Evolutionary conservation across 2,113 vertebrate genomes (phyloP).

Genomic region (Melozone crissalis): DNA sequence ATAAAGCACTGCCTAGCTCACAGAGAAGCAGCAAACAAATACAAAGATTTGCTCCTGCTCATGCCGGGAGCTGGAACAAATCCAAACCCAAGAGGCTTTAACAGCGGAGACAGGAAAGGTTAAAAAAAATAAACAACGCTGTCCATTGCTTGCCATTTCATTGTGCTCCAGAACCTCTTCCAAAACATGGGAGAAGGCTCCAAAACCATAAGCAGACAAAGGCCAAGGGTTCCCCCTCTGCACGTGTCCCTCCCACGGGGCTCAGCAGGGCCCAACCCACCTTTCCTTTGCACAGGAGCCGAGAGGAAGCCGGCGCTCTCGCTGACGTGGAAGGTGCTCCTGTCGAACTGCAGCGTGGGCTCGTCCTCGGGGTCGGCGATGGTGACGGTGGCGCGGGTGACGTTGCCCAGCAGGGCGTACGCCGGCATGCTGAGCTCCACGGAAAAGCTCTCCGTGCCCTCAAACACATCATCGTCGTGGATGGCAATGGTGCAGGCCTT

Average conservation of each 20-base stretch:
- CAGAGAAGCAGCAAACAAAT: neutral
- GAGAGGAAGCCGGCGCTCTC: conserved; percentile 85
- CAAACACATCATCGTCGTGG: conserved; percentile 88
- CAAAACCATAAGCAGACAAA: neutral
- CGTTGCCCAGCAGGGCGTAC: conserved; percentile 87
- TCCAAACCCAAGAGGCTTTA: neutral
- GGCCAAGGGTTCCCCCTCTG: neutral
- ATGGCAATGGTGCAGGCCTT: conserved; percentile 91
- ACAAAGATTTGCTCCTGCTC: neutral
- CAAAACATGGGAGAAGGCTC: neutral
- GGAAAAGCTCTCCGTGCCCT: conserved; percentile 83
- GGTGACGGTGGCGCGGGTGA: conserved; percentile 80
- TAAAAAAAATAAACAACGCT: neutral
- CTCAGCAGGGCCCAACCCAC: conserved; percentile 54
- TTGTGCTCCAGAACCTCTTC: neutral
- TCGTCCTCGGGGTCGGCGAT: conserved; percentile 91
- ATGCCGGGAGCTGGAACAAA: neutral
- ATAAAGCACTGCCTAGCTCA: neutral
- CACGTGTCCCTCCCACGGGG: fast-evolving
- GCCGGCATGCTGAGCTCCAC: conserved; percentile 96
- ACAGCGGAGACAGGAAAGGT: neutral
- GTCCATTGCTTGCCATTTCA: neutral
- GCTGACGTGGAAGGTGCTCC: conserved; percentile 85
- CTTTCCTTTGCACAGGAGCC: conserved; percentile 88
- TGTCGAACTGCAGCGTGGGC: conserved; percentile 90